Evolutionary conservation across 2,888 invertebrate species (phyloP).

Genomic region (Calameuta filiformis): DNA sequence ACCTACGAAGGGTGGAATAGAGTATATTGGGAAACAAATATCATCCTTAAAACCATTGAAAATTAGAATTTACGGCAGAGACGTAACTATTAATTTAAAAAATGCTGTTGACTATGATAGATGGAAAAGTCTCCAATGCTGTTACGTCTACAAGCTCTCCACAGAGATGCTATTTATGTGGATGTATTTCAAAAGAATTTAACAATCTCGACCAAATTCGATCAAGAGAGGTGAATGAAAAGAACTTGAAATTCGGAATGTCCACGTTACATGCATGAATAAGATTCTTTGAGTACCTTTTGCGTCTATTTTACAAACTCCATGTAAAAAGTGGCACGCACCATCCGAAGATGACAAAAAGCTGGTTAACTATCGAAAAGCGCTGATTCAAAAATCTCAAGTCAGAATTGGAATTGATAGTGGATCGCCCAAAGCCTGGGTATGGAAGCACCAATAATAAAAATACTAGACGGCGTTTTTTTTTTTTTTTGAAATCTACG

Average conservation of each 20-base stretch:
- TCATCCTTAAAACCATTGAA: conserved; percentile 17
- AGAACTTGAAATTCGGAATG: conserved; percentile 2
- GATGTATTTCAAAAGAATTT: conserved; percentile 3
- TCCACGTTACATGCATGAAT: conserved; percentile 15
- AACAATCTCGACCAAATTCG: conserved; percentile 7
- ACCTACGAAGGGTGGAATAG: conserved; percentile 18
- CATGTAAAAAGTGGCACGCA: conserved; percentile 5
- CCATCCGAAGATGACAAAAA: neutral
- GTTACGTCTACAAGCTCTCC: conserved; percentile 25
- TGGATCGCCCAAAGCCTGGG: conserved; percentile 29
- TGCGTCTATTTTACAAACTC: conserved; percentile 11
- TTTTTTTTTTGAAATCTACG: conserved; percentile 26
- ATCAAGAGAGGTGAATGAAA: neutral
- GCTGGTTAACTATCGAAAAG: conserved; percentile 19
- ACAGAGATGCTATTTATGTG: conserved; percentile 11
- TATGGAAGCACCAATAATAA: conserved; percentile 30
- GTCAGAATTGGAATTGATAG: conserved; percentile 19
- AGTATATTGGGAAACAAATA: conserved; percentile 27
- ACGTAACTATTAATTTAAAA: conserved; percentile 20
- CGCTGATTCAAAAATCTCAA: conserved; percentile 16
- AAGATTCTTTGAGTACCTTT: conserved; percentile 13
- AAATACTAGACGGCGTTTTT: conserved; percentile 29
- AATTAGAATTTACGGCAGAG: conserved; percentile 8
- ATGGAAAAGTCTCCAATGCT: conserved; percentile 32
- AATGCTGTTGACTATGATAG: conserved; percentile 32